Evolutionary conservation across 2,888 invertebrate species (phyloP), one percentile per base, ranked within the genome.

Genomic region (Clitarchus hookeri): DNA sequence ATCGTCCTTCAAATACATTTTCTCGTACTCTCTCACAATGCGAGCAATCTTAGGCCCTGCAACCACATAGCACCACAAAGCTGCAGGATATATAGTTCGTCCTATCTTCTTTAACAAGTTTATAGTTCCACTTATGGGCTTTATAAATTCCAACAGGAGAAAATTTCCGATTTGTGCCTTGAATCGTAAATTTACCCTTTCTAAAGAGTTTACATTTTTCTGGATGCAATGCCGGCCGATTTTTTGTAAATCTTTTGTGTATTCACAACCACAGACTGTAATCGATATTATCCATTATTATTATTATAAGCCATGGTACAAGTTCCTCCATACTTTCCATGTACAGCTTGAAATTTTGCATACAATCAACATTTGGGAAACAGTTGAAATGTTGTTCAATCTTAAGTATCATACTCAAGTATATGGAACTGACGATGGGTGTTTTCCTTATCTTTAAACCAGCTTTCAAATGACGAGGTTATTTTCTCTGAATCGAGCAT

Each of bases 121-220:
- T 84, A 53, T 87, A 44, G 27, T 48, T 86, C 27, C 85, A 85
- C 48, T 86, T 53, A 53, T 36, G 86, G n/a, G 53, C 44, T 48
- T 86, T 54, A 26, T 86, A 6, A 8, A 84, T 86, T n/a, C 48
- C 85, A n/a, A 86, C 85, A 65, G 26, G 19, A 19, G 86, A 44
- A 84, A 87, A 87, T 79, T 54, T 83, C 23, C 48, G 6, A 2
- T 44, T 19, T 83, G 86, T 48, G 25, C 44, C 86, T 54, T 86
- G 83, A 19, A 87, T 36, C 6, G 36, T 36, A 36, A 80, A 80
- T 27, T 80, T 80, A 13, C 80, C 36, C 0, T 80, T 6, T 0
- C 36, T 36, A 19, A 80, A 80, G 16, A 48, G 26, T 80, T 11
- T 6, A 80, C 2, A 8, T 12, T 6, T 36, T 27, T 80, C 13